phyloP scores from a whole-genome alignment of 2,113 vertebrate genomes.

The Calonectris borealis region DNA sequence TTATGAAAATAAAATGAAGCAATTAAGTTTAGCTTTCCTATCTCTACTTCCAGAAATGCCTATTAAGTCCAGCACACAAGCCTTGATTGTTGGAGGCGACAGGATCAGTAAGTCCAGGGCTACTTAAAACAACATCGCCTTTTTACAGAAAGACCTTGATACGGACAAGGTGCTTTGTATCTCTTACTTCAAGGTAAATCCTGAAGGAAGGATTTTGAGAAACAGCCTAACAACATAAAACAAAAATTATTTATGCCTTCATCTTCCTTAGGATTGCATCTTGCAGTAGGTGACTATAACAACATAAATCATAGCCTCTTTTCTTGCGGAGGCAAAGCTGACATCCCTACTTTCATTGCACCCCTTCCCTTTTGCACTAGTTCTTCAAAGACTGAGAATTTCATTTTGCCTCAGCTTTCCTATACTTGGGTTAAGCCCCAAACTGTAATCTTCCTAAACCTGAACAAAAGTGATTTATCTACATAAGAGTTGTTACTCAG shows the following conservation, averaged over 20 bases:
- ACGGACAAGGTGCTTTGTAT: neutral
- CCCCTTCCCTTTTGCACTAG: neutral
- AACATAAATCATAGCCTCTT: neutral
- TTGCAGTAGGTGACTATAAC: neutral
- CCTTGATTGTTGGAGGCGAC: neutral
- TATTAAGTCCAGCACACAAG: neutral
- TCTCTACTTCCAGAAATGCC: neutral
- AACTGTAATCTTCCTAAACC: neutral
- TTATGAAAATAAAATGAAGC: slow-evolving; percentile 36
- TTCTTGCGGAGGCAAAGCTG: neutral
- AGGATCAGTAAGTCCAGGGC: neutral
- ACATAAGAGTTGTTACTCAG: neutral
- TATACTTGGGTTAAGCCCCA: neutral
- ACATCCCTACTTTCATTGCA: neutral
- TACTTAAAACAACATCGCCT: neutral
- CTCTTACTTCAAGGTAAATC: neutral
- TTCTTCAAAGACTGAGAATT: neutral
- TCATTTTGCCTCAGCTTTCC: neutral
- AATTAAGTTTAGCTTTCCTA: slow-evolving; percentile 16
- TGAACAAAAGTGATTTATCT: neutral
- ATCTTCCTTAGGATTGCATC: neutral
- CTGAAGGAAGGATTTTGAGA: neutral
- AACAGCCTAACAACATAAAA: neutral
- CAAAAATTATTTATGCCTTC: neutral
- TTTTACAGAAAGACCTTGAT: neutral